These are phyloP conservation scores for Melanotaenia pygmaea DNA, from an alignment of 2,797 vertebrate species.

Conservation along the genomic window DNA sequence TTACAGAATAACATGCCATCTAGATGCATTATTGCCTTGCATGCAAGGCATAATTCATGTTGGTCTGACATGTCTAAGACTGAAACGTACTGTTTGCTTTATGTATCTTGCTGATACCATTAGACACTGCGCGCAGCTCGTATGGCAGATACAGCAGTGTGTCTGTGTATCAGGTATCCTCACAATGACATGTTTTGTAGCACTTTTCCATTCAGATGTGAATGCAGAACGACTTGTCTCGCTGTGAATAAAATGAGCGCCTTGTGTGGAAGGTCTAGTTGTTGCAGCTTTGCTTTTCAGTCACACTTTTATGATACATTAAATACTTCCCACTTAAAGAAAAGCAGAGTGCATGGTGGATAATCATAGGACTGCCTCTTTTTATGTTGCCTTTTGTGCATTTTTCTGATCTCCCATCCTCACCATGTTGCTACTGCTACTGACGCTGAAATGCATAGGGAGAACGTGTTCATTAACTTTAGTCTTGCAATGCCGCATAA, in stretches of 20 bases:
- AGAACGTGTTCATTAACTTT: no score
- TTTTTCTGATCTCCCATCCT: no score
- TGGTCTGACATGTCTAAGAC: conserved; percentile 5
- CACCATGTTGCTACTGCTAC: no score
- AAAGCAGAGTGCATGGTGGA: not conserved
- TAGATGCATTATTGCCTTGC: conserved; percentile 13
- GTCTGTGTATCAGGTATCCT: not conserved
- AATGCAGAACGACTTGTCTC: not conserved
- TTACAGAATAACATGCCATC: conserved; percentile 1
- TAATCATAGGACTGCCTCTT: not conserved
- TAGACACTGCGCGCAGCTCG: not conserved
- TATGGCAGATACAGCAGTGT: not conserved
- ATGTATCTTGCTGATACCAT: conserved; percentile 10
- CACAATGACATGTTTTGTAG: not conserved
- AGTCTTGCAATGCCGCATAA: no score
- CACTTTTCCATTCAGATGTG: not conserved
- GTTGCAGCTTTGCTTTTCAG: conserved; percentile 18
- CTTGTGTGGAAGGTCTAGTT: conserved; percentile 6
- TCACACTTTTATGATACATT: conserved; percentile 4
- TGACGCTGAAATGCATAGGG: no score
- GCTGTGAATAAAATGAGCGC: conserved; percentile 3
- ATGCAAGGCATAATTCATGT: conserved; percentile 14
- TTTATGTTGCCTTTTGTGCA: not conserved
- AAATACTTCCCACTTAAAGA: not conserved
- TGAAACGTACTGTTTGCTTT: conserved; percentile 18